phyloP scores from a whole-genome alignment of 2,113 vertebrate genomes.

The Cebidichthys violaceus region DNA sequence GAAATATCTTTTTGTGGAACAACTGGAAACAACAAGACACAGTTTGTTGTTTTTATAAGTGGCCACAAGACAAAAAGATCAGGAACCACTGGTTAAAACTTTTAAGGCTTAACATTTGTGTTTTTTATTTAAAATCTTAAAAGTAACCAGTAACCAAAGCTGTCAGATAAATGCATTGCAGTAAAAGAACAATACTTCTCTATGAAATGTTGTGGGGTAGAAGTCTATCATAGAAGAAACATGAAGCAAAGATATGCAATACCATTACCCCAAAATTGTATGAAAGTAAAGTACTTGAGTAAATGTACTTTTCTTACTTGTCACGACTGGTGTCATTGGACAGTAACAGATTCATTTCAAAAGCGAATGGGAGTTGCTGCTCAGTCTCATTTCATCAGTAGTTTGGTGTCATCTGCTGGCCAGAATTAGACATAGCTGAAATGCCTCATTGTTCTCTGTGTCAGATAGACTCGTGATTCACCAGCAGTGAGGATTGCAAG shows the following conservation, averaged over 20 bases:
- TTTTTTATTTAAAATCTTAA: not conserved
- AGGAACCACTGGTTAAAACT: not conserved
- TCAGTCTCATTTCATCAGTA: not conserved
- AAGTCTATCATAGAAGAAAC: not conserved
- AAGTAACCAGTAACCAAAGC: not conserved
- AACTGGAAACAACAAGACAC: not conserved
- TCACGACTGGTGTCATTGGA: not conserved
- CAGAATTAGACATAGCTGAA: conserved; percentile 20
- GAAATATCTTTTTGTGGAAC: not conserved
- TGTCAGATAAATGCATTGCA: not conserved
- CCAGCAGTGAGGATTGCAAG: conserved; percentile 10
- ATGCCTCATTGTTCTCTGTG: not conserved
- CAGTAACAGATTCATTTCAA: not conserved
- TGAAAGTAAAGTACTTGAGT: not conserved
- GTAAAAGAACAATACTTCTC: not conserved
- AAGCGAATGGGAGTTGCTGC: not conserved
- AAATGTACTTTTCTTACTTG: not conserved
- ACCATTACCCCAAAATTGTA: not conserved
- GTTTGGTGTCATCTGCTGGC: conserved; percentile 72
- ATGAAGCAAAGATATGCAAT: not conserved
- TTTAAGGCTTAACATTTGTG: not conserved
- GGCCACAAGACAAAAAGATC: not conserved
- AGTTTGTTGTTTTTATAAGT: not conserved
- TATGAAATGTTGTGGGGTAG: not conserved
- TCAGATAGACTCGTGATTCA: conserved; percentile 31